Evolutionary conservation across 2,113 vertebrate genomes (phyloP).

Genomic region (Engraulis encrasicolus): DNA sequence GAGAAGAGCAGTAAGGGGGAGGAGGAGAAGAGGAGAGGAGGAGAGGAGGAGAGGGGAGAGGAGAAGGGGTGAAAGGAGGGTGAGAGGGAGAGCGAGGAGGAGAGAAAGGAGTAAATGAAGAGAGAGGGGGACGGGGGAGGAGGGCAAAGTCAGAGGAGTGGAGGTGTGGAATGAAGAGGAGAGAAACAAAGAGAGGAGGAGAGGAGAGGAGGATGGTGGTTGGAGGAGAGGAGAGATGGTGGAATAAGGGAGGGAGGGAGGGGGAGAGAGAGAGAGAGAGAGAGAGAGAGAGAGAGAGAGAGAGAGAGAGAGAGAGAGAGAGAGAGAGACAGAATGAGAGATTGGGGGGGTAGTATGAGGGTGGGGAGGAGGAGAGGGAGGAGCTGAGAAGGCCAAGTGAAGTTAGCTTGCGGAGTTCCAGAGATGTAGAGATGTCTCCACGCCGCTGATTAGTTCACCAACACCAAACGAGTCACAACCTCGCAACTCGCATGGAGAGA

Average conservation of each 20-base stretch:
- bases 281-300: background rate
- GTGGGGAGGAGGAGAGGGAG: background rate
- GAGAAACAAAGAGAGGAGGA: background rate
- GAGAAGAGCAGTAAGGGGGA: conserved; percentile 38
- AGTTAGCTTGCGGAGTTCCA: background rate
- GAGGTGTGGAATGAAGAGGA: background rate
- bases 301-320: background rate
- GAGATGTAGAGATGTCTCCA: background rate
- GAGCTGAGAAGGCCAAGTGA: background rate
- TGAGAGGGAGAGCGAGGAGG: background rate
- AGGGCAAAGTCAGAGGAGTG: background rate
- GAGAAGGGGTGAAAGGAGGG: background rate
- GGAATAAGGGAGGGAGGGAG: background rate
- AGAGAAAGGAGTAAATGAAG: background rate
- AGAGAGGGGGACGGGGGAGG: conserved; percentile 37
- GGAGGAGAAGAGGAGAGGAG: background rate
- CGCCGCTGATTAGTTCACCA: background rate
- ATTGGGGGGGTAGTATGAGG: too few relatives aligned
- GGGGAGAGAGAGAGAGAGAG: background rate
- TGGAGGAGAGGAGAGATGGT: conserved; percentile 44
- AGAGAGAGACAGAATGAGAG: background rate
- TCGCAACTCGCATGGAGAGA: background rate
- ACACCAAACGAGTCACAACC: background rate
- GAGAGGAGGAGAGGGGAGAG: background rate
- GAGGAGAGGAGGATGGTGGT: background rate